These are phyloP conservation scores for Andricus curvator DNA, from an alignment of 2,888 invertebrate genomes.

Conservation along the genomic window DNA sequence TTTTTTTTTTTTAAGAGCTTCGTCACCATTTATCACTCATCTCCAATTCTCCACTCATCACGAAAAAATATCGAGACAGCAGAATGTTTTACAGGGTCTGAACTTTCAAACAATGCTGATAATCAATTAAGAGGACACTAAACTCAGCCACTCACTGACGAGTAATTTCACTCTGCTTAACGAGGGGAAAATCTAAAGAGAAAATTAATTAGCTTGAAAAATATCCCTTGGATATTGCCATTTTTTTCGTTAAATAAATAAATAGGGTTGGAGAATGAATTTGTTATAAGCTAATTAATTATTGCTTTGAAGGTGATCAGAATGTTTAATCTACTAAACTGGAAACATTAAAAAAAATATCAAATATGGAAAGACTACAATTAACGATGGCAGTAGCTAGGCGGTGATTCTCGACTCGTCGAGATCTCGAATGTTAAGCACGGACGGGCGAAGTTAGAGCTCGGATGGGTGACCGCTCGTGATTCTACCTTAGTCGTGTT, in stretches of 20 bases:
- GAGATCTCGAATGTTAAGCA: no score
- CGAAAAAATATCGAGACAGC: neutral
- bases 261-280: neutral
- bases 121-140: neutral
- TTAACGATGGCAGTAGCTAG: no score
- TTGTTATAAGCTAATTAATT: no score
- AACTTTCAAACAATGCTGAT: slow-evolving; percentile 22
- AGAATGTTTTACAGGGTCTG: neutral
- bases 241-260: neutral
- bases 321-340: no score
- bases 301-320: no score
- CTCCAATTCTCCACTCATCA: neutral
- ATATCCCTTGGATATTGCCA: neutral
- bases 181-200: neutral
- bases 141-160: neutral
- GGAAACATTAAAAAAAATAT: no score
- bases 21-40: slow-evolving; percentile 16
- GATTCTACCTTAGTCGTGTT: no score
- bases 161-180: neutral
- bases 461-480: no score
- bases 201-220: neutral
- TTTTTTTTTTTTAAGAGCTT: slow-evolving; percentile 18
- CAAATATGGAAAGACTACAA: no score
- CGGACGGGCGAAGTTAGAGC: no score
- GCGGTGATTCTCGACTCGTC: no score